Evolutionary conservation across 2,888 invertebrate species (phyloP).

Genomic region (Eledona agricola): DNA sequence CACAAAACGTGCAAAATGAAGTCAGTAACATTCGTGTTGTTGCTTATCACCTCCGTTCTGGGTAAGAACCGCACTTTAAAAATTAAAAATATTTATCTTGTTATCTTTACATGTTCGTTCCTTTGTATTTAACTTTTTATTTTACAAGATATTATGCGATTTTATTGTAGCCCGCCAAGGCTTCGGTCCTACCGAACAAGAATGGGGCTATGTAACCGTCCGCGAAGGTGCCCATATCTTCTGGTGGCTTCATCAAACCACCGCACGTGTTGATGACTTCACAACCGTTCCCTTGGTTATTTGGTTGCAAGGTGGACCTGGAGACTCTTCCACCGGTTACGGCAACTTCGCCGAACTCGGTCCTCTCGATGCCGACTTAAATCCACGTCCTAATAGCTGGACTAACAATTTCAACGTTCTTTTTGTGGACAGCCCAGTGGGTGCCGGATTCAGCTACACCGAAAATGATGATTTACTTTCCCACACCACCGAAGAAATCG

Average conservation of each 20-base stretch:
- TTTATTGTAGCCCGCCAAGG: slow-evolving; percentile 34
- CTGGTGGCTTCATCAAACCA: slow-evolving; percentile 79
- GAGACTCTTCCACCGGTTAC: slow-evolving; percentile 64
- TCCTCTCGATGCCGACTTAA: slow-evolving; percentile 52
- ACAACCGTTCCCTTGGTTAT: slow-evolving; percentile 80
- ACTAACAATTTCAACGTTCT: slow-evolving; percentile 72
- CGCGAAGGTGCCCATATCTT: slow-evolving; percentile 68
- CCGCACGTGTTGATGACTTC: slow-evolving; percentile 65
- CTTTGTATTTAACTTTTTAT: too few species aligned
- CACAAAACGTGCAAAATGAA: too few species aligned
- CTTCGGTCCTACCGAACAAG: slow-evolving; percentile 68
- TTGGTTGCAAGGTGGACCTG: slow-evolving; percentile 92
- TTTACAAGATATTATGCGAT: too few species aligned
- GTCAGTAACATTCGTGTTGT: too few species aligned
- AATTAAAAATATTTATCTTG: too few species aligned
- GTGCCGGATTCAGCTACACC: slow-evolving; percentile 83
- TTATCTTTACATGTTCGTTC: too few species aligned
- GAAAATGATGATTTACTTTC: slow-evolving; percentile 66
- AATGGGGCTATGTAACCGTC: slow-evolving; percentile 69
- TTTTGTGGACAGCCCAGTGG: slow-evolving; percentile 92
- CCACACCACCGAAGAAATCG: slow-evolving; percentile 71
- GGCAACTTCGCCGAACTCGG: slow-evolving; percentile 75
- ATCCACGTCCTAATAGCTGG: slow-evolving; percentile 67
- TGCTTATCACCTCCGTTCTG: too few species aligned
- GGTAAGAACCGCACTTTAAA: too few species aligned